Evolutionary conservation across 1,140 invertebrate species (phyloP).

Genomic region (Nasonia vitripennis): DNA sequence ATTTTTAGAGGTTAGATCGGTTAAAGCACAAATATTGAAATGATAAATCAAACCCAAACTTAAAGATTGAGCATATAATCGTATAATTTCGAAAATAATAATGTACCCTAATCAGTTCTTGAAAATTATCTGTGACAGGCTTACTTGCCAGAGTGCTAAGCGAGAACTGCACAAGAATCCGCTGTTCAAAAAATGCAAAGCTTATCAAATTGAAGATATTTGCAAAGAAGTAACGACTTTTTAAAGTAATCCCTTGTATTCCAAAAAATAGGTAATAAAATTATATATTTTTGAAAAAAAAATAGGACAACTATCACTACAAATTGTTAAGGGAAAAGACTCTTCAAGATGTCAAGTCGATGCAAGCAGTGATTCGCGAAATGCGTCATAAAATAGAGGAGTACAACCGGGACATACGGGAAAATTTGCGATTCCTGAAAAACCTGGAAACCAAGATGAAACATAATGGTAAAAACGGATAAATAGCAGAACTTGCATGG

Average conservation of each 20-base stretch:
- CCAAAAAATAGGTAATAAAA: neutral
- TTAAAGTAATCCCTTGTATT: neutral
- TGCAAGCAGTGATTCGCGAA: constrained; percentile 57
- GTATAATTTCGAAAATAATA: neutral
- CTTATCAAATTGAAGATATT: constrained; percentile 8
- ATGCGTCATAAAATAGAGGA: constrained; percentile 61
- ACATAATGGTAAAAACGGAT: neutral
- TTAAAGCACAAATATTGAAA: neutral
- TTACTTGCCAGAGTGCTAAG: neutral
- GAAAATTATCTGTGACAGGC: neutral
- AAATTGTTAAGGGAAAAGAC: constrained; percentile 59
- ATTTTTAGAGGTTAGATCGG: neutral
- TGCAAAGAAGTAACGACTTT: neutral
- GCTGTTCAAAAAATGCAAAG: constrained; percentile 15
- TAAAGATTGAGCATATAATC: neutral
- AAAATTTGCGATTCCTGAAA: constrained; percentile 61
- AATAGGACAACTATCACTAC: constrained; percentile 58
- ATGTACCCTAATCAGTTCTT: neutral
- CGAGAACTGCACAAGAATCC: neutral
- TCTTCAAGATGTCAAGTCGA: constrained; percentile 58
- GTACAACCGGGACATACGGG: constrained; percentile 60
- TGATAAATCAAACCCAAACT: neutral
- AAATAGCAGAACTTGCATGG: neutral
- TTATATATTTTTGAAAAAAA: neutral
- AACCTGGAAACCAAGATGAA: constrained; percentile 31